Percentiles rank a stretch among this genome's conserved stretches.
phyloP scores from a whole-genome alignment of 2,113 vertebrate genomes.

The Burhinus oedicnemus region DNA sequence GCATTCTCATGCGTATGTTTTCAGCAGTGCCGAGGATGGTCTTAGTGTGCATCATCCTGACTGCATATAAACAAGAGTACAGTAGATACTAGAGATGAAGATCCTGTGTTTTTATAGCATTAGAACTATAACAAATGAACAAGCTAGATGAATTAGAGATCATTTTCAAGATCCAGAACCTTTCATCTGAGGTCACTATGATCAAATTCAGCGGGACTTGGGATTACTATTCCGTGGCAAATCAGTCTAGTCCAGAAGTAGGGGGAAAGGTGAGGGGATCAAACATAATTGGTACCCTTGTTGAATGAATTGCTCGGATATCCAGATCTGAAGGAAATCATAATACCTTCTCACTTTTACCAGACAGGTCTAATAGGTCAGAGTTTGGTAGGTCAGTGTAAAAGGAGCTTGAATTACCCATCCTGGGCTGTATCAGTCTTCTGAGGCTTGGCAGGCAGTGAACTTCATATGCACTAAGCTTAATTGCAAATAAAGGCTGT shows the following conservation, averaged over 20 bases:
- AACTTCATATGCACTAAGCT: slow-evolving; percentile 37
- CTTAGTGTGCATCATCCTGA: not conserved
- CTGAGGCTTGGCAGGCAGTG: not conserved
- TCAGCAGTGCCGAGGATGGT: not conserved
- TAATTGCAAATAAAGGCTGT: slow-evolving; percentile 51
- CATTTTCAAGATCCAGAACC: not conserved
- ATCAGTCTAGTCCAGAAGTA: slow-evolving; percentile 9
- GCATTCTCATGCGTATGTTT: not conserved
- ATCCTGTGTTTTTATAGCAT: not conserved
- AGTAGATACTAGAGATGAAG: not conserved
- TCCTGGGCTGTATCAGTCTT: not conserved
- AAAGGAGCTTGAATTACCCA: slow-evolving; percentile 39
- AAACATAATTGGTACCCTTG: slow-evolving; percentile 40
- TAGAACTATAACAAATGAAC: not conserved
- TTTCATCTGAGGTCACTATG: not conserved
- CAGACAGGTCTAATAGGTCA: not conserved
- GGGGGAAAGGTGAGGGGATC: slow-evolving; percentile 57
- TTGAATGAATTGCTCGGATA: slow-evolving; percentile 56
- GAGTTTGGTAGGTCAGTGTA: slow-evolving; percentile 44
- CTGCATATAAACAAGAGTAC: not conserved
- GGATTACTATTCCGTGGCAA: not conserved
- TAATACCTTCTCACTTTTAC: slow-evolving; percentile 50
- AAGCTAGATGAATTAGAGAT: not conserved
- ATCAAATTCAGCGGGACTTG: not conserved
- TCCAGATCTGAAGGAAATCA: slow-evolving; percentile 31